Conservation (phyloP, 2,797 vertebrate genomes). For the Atherinosoma microstoma region DNA sequence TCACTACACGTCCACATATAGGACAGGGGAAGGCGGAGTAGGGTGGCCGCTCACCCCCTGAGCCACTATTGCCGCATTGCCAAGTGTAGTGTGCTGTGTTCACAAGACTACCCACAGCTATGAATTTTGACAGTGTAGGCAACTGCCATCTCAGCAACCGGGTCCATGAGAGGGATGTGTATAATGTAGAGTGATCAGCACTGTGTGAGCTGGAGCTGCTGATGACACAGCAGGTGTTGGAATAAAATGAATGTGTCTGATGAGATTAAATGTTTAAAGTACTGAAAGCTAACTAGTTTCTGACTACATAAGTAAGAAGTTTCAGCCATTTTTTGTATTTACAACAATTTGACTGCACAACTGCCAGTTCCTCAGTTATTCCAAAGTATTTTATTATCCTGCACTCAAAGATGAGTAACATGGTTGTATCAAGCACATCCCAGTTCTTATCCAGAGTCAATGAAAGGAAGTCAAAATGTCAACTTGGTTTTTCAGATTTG, state of each 20-base stretch:
- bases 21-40: background rate
- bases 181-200: constrained; percentile 12
- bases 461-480: background rate
- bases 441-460: background rate
- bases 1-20: background rate
- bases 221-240: background rate
- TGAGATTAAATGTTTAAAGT: background rate
- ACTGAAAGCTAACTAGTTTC: too few relatives aligned
- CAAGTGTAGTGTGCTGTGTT: constrained; percentile 10
- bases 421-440: background rate
- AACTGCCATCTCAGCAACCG: constrained; percentile 17
- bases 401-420: background rate
- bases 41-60: background rate
- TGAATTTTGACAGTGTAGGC: constrained; percentile 3
- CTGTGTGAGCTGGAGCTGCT: background rate
- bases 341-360: background rate
- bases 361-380: background rate
- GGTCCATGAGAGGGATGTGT: background rate
- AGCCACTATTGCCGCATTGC: background rate
- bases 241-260: constrained; percentile 3
- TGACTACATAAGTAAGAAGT: too few relatives aligned
- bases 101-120: constrained; percentile 9
- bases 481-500: background rate
- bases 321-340: background rate
- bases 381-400: background rate